These are phyloP conservation scores for Microcebus ravelobensis DNA, from an alignment of 2,113 vertebrate species.

Conservation along the genomic window DNA sequence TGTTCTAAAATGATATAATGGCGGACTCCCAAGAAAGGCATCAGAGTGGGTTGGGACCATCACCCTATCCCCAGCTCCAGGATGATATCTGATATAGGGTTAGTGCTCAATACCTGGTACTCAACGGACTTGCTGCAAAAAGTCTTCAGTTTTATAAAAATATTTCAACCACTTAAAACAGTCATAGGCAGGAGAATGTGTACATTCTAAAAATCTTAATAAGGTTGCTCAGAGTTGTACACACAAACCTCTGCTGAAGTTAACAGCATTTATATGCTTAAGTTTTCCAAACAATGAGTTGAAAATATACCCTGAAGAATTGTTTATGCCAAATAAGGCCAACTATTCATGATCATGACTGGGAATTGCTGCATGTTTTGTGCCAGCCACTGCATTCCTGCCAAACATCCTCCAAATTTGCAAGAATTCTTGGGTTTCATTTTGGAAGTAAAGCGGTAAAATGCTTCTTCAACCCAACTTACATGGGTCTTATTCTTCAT, in stretches of 20 bases:
- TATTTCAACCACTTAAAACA: slow-evolving; percentile 25
- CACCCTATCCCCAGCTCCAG: neutral
- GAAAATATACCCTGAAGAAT: slow-evolving; percentile 68
- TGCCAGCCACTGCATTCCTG: slow-evolving; percentile 53
- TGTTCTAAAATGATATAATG: neutral
- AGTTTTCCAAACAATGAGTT: slow-evolving; percentile 76
- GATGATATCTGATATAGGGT: neutral
- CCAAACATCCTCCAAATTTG: slow-evolving; percentile 58
- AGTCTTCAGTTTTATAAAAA: slow-evolving; percentile 33
- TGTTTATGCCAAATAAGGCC: slow-evolving; percentile 62
- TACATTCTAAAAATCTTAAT: slow-evolving; percentile 33
- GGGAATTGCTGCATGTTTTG: slow-evolving; percentile 1
- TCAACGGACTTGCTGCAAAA: neutral
- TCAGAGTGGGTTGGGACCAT: neutral
- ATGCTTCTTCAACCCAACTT: slow-evolving; percentile 21
- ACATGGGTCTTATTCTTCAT: slow-evolving; percentile 2
- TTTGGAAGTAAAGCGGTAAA: slow-evolving; percentile 50
- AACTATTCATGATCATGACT: slow-evolving; percentile 54
- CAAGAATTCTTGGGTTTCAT: slow-evolving; percentile 39
- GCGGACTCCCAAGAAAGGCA: neutral
- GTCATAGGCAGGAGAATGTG: neutral
- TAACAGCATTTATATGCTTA: slow-evolving; percentile 62
- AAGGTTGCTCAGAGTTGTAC: slow-evolving; percentile 31
- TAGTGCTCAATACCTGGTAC: neutral
- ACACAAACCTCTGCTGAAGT: slow-evolving; percentile 35